A percentile compares a stretch with the other conserved stretches of the same genome.
phyloP scores from a whole-genome alignment of 2,113 vertebrate species.

The Zosterops lateralis region DNA sequence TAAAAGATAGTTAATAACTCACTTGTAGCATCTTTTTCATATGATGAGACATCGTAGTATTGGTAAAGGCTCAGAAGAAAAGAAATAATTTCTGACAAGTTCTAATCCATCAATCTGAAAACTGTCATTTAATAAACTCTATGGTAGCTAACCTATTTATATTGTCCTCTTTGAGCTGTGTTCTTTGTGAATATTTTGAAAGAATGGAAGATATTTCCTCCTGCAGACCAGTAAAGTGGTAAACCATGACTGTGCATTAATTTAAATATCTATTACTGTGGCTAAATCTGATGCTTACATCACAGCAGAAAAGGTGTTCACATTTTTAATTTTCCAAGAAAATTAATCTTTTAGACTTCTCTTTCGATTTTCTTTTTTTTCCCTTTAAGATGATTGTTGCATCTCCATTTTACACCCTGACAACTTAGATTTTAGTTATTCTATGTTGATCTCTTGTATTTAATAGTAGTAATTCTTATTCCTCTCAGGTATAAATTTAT shows the following conservation, averaged over 20 bases:
- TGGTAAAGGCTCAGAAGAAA: not conserved
- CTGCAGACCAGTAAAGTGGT: not conserved
- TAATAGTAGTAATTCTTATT: slow-evolving; percentile 63
- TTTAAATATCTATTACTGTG: slow-evolving; percentile 1
- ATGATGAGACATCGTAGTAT: not conserved
- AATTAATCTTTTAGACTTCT: not conserved
- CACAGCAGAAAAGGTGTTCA: not conserved
- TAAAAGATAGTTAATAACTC: not conserved
- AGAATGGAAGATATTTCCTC: not conserved
- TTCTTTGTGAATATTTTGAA: not conserved
- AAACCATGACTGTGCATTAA: not conserved
- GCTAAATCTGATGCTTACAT: not conserved
- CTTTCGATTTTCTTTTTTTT: no score
- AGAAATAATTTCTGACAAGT: not conserved
- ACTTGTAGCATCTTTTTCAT: not conserved
- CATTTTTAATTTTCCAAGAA: not conserved
- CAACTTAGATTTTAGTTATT: not conserved
- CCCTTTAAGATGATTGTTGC: not conserved
- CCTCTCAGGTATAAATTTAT: slow-evolving; percentile 85
- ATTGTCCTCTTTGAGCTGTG: not conserved
- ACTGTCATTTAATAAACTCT: not conserved
- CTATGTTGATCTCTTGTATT: not conserved
- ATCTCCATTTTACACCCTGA: not conserved
- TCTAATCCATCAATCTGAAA: not conserved
- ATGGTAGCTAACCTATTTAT: not conserved